Base-by-base conservation (phyloP, 2,797 vertebrate species). In the Botia almorhae region DNA sequence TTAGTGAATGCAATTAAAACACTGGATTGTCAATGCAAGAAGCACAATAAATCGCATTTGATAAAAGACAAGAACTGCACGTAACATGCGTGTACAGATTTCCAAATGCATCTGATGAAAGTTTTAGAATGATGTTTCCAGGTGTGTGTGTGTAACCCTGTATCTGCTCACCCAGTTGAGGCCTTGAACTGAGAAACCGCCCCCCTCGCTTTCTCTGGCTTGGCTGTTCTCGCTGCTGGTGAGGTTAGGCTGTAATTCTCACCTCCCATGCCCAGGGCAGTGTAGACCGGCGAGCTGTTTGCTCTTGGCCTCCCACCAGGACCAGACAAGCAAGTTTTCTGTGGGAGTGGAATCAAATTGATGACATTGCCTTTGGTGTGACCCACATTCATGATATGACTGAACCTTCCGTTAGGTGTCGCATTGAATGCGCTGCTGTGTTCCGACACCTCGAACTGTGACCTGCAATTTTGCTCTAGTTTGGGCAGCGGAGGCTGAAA, bases 181-280 rank as follows among this genome's bases (percentile, higher is more conserved):
- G 90, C 87, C 73, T 91, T 90, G 23, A 92, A 92, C 0, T 90
- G 81, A 77, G 86, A 84, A 67, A 91, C 87, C 76, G 86, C 88
- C 2, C 76, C 74, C 13, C 91, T 78, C 36, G 87, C 82, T 39
- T 90, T 69, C 19, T 91, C 90, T 3, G 88, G 88, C 0, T 88
- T 83, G 21, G 83, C 33, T 83, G 92, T 84, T 85, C 91, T 87
- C 1, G 89, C 76, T 0, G 93, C 90, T 0, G 93, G 92, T 0
- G 92, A 92, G 19, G 90, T 88, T 83, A 91, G 86, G 82, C 78
- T 92, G 88, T 94, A 94, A 87, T 83, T 94, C 85, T 93, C 92
- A 7, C 92, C 91, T 77, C 92, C 91, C n/a, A 92, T 90, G 87
- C 94, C 83, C 70, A 92, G 65, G 5, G 92, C 89, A 71, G 91